These are phyloP conservation scores for Ectemnius lituratus DNA, from an alignment of 2,888 invertebrate genomes.

Conservation along the genomic window DNA sequence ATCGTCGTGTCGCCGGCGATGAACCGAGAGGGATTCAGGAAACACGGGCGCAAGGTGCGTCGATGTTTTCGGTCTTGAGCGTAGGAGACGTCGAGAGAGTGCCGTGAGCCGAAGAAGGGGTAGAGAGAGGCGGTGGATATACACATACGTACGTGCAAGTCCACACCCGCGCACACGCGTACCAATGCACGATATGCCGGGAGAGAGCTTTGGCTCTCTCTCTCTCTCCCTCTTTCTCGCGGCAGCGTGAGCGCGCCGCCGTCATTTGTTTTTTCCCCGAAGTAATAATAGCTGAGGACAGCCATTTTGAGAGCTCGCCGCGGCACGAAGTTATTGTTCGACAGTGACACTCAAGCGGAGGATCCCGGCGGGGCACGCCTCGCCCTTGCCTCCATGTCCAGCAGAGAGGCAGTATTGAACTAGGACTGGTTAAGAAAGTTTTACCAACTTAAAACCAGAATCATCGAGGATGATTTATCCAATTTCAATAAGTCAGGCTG, in stretches of 20 bases:
- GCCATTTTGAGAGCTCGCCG: conserved; percentile 77
- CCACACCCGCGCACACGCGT: conserved; percentile 17
- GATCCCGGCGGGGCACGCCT: conserved; percentile 40
- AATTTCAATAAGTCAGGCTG: no score
- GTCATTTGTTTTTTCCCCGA: conserved; percentile 72
- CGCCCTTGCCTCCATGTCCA: neutral
- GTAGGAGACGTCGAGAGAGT: conserved; percentile 25
- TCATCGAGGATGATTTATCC: no score
- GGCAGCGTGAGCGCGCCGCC: conserved; percentile 66
- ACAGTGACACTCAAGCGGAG: conserved; percentile 69
- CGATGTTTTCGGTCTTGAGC: conserved; percentile 56
- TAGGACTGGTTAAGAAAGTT: no score
- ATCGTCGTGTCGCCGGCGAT: conserved; percentile 31
- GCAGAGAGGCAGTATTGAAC: no score
- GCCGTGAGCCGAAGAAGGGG: no score
- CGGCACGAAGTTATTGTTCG: conserved; percentile 77
- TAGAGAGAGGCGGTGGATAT: conserved; percentile 5
- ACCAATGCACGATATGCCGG: conserved; percentile 46
- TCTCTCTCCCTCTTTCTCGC: conserved; percentile 56
- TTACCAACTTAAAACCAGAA: no score
- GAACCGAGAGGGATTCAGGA: conserved; percentile 42
- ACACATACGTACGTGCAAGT: conserved; percentile 20
- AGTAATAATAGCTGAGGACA: conserved; percentile 78
- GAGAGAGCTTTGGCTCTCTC: conserved; percentile 62
- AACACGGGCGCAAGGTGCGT: conserved; percentile 40